Percentiles rank a stretch among this genome's conserved stretches.
Conservation (phyloP, 2,888 invertebrate species). For the Tetanocera ferruginea region DNA sequence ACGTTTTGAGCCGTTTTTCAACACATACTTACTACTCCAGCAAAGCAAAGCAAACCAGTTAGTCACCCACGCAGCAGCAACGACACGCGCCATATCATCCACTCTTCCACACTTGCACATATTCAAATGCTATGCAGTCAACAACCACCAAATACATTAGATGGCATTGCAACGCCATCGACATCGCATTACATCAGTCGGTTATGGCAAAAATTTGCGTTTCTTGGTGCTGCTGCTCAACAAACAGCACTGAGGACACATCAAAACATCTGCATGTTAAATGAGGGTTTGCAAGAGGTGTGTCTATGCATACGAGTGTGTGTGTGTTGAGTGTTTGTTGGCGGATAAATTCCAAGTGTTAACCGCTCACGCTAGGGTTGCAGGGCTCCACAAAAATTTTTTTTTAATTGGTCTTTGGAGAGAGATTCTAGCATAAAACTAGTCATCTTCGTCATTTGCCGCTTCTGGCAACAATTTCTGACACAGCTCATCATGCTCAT, state of each 20-base stretch:
- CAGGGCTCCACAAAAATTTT: slow-evolving; percentile 47
- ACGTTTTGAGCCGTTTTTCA: too few relatives aligned
- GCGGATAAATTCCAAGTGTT: neutral
- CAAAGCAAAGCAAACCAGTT: too few relatives aligned
- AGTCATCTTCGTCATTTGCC: neutral
- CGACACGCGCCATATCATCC: neutral
- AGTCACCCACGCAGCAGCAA: too few relatives aligned
- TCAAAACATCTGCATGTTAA: neutral
- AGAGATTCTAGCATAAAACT: slow-evolving; percentile 23
- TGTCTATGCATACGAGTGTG: too few relatives aligned
- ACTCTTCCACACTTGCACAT: neutral
- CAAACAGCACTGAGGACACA: neutral
- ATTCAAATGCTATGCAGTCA: too few relatives aligned
- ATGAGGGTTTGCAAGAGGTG: too few relatives aligned
- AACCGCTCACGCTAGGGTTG: neutral
- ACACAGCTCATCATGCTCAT: neutral
- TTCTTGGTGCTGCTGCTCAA: neutral
- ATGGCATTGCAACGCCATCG: neutral
- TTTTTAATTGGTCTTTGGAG: slow-evolving; percentile 65
- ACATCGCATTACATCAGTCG: neutral
- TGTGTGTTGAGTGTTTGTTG: too few relatives aligned
- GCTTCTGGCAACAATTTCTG: slow-evolving; percentile 21
- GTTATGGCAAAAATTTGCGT: neutral
- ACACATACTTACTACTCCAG: too few relatives aligned
- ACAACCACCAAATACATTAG: neutral